A percentile compares a stretch with the other conserved stretches of the same genome.
These are phyloP conservation scores for Chaetorhynchus papuensis DNA, from an alignment of 2,113 vertebrate genomes.

Conservation along the genomic window DNA sequence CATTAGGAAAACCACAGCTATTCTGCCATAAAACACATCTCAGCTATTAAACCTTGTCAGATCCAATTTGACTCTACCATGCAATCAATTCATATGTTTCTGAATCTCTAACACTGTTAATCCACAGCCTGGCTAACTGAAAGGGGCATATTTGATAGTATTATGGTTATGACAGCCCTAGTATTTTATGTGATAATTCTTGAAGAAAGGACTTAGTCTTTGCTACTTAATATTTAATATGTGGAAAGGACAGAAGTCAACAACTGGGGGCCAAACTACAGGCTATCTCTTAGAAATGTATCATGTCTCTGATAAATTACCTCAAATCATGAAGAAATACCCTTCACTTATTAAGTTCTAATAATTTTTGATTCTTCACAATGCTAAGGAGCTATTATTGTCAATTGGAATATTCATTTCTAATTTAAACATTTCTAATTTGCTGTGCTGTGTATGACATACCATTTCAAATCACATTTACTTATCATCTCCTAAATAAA, in stretches of 20 bases:
- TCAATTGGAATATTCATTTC: not conserved
- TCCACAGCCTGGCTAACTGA: not conserved
- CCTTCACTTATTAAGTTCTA: not conserved
- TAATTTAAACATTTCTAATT: not conserved
- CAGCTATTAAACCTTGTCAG: not conserved
- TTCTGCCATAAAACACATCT: not conserved
- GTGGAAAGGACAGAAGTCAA: not conserved
- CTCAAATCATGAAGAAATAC: not conserved
- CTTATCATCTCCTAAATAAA: slow-evolving; percentile 51
- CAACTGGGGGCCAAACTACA: not conserved
- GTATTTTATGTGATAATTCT: not conserved
- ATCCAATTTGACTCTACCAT: not conserved
- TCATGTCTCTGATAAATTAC: not conserved
- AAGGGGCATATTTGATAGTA: not conserved
- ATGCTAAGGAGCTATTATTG: not conserved
- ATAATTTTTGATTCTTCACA: not conserved
- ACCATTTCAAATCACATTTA: slow-evolving; percentile 44
- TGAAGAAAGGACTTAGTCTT: not conserved
- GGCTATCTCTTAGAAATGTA: not conserved
- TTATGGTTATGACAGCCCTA: not conserved
- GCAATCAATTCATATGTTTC: not conserved
- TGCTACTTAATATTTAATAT: not conserved
- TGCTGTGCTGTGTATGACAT: not conserved
- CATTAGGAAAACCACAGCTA: not conserved
- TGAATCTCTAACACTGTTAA: not conserved